phyloP scores from a whole-genome alignment of 2,797 vertebrate genomes.

The Meda fulgida region DNA sequence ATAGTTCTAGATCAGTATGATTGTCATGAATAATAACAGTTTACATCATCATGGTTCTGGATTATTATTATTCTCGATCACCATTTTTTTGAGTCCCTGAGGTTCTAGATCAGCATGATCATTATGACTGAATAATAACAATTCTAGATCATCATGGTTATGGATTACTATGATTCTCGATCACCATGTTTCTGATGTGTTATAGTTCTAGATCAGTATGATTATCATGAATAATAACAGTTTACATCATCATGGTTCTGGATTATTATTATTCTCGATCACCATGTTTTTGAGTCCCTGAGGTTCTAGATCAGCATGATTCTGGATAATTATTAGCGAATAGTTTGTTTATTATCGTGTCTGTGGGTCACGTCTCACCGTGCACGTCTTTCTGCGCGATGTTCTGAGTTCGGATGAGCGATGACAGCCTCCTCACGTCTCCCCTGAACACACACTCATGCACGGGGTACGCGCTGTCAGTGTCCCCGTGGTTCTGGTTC shows the following conservation, averaged over 20 bases:
- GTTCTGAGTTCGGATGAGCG: slow-evolving; percentile 94
- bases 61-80: no score
- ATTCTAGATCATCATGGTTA: no score
- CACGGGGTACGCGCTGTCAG: slow-evolving; percentile 84
- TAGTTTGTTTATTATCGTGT: background rate
- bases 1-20: background rate
- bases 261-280: background rate
- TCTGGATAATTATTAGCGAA: background rate
- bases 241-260: background rate
- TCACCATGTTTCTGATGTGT: background rate
- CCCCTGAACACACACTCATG: slow-evolving; percentile 96
- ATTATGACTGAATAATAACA: no score
- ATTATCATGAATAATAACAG: background rate
- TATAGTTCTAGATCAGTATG: background rate
- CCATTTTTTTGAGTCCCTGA: background rate
- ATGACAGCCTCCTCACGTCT: slow-evolving; percentile 92
- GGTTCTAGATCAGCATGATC: background rate
- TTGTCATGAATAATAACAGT: background rate
- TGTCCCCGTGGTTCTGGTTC: slow-evolving; percentile 31
- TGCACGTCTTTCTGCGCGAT: slow-evolving; percentile 96
- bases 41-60: background rate
- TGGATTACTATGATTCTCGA: background rate
- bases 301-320: background rate
- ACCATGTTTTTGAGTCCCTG: background rate
- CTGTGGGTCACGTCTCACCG: slow-evolving; percentile 79